Percentiles rank a stretch among this genome's conserved stretches.
These are phyloP conservation scores for Cotesia vestalis DNA, from an alignment of 1,140 invertebrate genomes.

Conservation along the genomic window DNA sequence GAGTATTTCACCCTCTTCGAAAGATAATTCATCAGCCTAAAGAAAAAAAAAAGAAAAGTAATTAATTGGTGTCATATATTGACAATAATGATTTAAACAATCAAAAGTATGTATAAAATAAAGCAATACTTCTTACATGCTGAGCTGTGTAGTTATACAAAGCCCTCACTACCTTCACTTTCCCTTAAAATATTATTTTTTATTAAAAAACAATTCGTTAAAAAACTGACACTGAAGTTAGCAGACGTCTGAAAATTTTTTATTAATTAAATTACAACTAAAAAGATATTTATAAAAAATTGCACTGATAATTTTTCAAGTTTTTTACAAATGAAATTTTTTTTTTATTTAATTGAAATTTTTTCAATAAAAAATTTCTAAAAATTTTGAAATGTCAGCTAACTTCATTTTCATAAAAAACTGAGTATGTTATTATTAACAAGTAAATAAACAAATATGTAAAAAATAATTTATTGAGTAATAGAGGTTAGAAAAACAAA, in stretches of 20 bases:
- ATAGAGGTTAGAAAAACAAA: too few species aligned
- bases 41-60: constrained; percentile 30
- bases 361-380: too few species aligned
- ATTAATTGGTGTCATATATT: constrained; percentile 29
- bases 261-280: too few species aligned
- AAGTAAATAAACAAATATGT: constrained; percentile 23
- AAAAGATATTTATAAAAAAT: too few species aligned
- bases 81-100: constrained; percentile 13
- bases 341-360: too few species aligned
- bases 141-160: constrained; percentile 71
- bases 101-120: constrained; percentile 17
- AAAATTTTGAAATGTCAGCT: too few species aligned
- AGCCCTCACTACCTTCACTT: constrained; percentile 71
- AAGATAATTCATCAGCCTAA: constrained; percentile 64
- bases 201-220: constrained; percentile 19
- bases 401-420: not conserved
- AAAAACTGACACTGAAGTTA: not conserved
- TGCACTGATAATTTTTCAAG: too few species aligned
- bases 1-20: constrained; percentile 76
- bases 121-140: constrained; percentile 61
- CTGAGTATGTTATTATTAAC: constrained; percentile 29
- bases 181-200: constrained; percentile 62
- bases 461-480: too few species aligned
- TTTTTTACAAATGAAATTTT: too few species aligned
- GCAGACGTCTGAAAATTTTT: not conserved